Percentiles rank a stretch among this genome's conserved stretches.
These are phyloP conservation scores for Popillia japonica DNA, from an alignment of 1,140 invertebrate genomes.

Conservation along the genomic window DNA sequence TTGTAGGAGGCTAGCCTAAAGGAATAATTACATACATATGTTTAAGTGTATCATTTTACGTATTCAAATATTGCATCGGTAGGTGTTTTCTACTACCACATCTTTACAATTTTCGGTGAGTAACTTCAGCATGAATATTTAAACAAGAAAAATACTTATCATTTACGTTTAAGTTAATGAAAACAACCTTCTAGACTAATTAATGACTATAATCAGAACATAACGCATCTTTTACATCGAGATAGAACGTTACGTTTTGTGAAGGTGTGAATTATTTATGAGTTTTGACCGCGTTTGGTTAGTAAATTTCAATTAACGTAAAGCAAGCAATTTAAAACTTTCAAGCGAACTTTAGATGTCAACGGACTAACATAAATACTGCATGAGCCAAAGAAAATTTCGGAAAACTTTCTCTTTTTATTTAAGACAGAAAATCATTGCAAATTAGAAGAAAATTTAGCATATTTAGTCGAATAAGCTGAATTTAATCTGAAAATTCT, in stretches of 20 bases:
- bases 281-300: constrained; percentile 9
- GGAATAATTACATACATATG: too few relatives aligned
- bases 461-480: too few relatives aligned
- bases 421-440: neutral
- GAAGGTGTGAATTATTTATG: neutral
- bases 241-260: neutral
- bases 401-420: neutral
- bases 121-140: neutral
- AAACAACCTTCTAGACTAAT: neutral
- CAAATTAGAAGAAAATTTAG: neutral
- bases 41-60: too few relatives aligned
- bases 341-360: neutral
- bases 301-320: neutral
- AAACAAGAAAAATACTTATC: neutral
- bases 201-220: constrained; percentile 11
- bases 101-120: neutral
- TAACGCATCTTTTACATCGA: neutral
- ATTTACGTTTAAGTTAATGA: neutral
- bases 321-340: neutral
- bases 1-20: too few relatives aligned
- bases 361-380: neutral
- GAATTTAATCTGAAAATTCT: too few relatives aligned
- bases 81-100: too few relatives aligned
- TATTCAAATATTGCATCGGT: too few relatives aligned
- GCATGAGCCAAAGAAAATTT: neutral